phyloP scores from a whole-genome alignment of 92 coral and sea anemone species.

The Umimayanthus kanabou region DNA sequence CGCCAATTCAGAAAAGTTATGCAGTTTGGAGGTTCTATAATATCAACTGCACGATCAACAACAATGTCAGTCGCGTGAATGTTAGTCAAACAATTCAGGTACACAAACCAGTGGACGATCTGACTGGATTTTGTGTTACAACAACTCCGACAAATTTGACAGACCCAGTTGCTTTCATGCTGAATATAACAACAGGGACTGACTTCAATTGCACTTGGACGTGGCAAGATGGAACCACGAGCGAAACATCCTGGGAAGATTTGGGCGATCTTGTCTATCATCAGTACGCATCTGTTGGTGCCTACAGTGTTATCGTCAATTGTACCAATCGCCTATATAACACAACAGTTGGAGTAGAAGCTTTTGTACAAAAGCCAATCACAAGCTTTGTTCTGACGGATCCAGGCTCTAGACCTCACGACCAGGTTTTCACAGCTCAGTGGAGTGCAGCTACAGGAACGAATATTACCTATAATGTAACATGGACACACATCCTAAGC shows the following conservation, averaged over 20 bases:
- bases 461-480: conserved; percentile 71
- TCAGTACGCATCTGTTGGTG: conserved; percentile 68
- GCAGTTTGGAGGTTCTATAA: conserved; percentile 55
- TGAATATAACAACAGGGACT: conserved; percentile 78
- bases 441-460: conserved; percentile 68
- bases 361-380: conserved; percentile 83
- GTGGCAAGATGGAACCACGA: conserved; percentile 58
- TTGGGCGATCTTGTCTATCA: conserved; percentile 68
- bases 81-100: conserved; percentile 63
- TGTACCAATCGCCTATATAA: conserved; percentile 86
- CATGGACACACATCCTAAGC: conserved; percentile 41
- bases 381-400: conserved; percentile 39
- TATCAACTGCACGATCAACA: conserved; percentile 61
- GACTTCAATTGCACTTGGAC: conserved; percentile 87
- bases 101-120: conserved; percentile 82
- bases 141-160: conserved; percentile 75
- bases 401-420: conserved; percentile 55
- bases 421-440: conserved; percentile 37
- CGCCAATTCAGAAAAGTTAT: conserved; percentile 50
- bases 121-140: conserved; percentile 62
- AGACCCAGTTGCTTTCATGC: conserved; percentile 68
- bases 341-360: conserved; percentile 51
- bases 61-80: conserved; percentile 81
- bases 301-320: conserved; percentile 52
- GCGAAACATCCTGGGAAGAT: conserved; percentile 55